Percentiles rank a stretch among this genome's conserved stretches.
Conservation (phyloP, 2,797 vertebrate genomes). For the Chiroxiphia lanceolata region DNA sequence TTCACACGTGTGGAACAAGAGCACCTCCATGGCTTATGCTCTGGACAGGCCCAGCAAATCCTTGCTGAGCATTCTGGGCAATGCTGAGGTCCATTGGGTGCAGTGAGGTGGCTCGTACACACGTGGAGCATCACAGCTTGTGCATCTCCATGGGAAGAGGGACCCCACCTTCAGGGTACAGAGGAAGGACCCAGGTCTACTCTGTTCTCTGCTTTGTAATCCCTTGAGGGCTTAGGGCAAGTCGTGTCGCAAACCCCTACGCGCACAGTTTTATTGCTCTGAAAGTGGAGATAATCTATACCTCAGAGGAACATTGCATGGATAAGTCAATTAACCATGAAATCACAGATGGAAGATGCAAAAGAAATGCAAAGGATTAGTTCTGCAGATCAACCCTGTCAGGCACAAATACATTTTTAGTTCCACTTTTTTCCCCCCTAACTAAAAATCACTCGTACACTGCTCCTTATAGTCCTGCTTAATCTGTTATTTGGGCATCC, state of each 20-base stretch:
- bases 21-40: rapidly evolving
- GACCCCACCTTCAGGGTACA: not conserved
- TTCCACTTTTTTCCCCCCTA: rapidly evolving
- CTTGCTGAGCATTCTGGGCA: not conserved
- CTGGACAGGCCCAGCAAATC: not conserved
- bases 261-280: not conserved
- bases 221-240: not conserved
- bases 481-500: not conserved
- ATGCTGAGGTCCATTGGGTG: not conserved
- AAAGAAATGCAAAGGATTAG: conserved; percentile 39
- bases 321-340: conserved; percentile 57
- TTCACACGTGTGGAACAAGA: rapidly evolving
- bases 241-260: not conserved
- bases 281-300: conserved; percentile 42
- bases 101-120: rapidly evolving
- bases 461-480: not conserved
- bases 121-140: not conserved
- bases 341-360: conserved; percentile 55
- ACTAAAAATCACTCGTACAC: not conserved
- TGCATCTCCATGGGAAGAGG: not conserved
- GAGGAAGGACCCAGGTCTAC: not conserved
- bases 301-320: conserved; percentile 22
- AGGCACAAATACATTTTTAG: conserved; percentile 51
- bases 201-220: not conserved
- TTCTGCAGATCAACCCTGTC: conserved; percentile 4